Evolutionary conservation across 2,797 vertebrate genomes (phyloP).

Genomic region (Parauchenoglanis ngamensis): DNA sequence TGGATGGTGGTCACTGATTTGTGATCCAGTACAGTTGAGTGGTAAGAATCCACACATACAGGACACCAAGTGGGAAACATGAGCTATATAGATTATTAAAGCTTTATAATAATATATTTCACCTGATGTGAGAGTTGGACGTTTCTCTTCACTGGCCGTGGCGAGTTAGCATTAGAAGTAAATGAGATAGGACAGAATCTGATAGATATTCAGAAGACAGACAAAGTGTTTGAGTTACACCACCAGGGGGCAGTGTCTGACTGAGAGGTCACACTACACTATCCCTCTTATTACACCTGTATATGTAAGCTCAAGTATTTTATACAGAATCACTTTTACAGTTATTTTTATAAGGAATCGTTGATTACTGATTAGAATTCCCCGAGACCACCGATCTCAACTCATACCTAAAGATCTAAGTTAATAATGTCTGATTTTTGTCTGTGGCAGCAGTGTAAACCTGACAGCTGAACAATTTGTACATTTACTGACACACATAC

Average conservation of each 20-base stretch:
- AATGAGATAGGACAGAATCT: neutral
- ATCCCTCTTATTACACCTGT: neutral
- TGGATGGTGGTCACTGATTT: neutral
- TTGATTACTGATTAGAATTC: neutral
- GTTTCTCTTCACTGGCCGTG: neutral
- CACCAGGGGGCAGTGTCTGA: conserved; percentile 8
- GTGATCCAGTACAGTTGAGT: neutral
- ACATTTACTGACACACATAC: neutral
- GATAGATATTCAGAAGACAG: neutral
- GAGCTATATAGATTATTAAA: neutral
- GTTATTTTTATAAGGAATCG: neutral
- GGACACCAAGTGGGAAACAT: no score
- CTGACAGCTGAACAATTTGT: neutral
- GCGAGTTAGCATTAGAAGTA: neutral
- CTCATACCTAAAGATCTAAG: neutral
- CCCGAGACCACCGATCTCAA: neutral
- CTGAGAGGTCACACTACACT: neutral
- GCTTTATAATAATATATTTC: neutral
- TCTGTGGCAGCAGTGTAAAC: neutral
- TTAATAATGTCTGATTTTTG: neutral
- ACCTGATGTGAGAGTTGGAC: neutral
- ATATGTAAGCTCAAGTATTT: neutral
- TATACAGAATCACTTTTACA: neutral
- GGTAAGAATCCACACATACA: no score
- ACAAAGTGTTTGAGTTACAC: neutral